Base-by-base conservation (phyloP, 1,140 invertebrate genomes). In the Chironomus striatipennis region DNA sequence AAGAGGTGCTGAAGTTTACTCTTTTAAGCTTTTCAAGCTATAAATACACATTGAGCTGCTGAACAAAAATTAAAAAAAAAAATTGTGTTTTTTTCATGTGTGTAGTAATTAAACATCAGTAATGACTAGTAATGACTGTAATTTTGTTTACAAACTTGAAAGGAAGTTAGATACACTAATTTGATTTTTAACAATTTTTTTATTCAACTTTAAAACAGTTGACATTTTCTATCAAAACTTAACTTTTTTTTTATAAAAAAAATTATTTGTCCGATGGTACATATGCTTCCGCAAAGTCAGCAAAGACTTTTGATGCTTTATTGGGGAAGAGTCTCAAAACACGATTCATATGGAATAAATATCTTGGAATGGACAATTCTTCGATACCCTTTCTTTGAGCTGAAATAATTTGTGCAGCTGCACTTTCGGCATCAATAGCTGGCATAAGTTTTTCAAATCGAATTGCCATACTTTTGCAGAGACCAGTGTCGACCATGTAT, bases 401-500 rank as follows among this genome's bases (percentile, higher is more conserved):
- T 18, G 83, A 81, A 67, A 92, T 83, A 76, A 93, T 91, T 76
- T 84, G 79, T 20, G 83, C 80, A 0, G 89, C 91, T 4, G 89
- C 91, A 43, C 87, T 83, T 73, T 88, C 81, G 0, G 90, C 85
- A 12, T 87, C 79, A 20, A 92, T 83, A 74, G 93, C 83, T 75
- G 86, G 84, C 83, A 92, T 86, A 15, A 91, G 75, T 12, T 78
- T 84, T 2, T 89, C 86, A 82, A 93, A 93, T 77, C 89, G 89
- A 76, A 90, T 88, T 77, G 84, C 87, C 0, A 91, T 90, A 73
- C 90, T 90, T 79, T 93, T 90, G 79, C 91, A 91, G 7, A 96
- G 83, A 15, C 93, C 93, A 7, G 93, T 96, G 78, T 93, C 89
- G 7, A 95, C 90, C 80, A 93, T 91, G 78, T 90, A 93, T 0